These are phyloP conservation scores for Lasioglossum figueresi DNA, from an alignment of 2,888 invertebrate species.

Conservation along the genomic window DNA sequence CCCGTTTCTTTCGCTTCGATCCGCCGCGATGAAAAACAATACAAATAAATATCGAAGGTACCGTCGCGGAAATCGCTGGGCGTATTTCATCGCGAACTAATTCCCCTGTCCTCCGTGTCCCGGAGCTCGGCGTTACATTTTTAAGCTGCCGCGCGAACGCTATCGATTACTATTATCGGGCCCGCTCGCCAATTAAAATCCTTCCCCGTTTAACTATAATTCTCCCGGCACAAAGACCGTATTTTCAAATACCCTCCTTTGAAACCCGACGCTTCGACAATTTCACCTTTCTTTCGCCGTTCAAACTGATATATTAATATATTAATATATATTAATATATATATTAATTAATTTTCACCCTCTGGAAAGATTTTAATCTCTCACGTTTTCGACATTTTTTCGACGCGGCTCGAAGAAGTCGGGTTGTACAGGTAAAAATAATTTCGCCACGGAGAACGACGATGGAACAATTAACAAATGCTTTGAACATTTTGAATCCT, in stretches of 20 bases:
- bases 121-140: slow-evolving; percentile 14
- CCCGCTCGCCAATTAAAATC: neutral
- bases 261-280: neutral
- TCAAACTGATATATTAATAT: too few relatives aligned
- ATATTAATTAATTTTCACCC: neutral
- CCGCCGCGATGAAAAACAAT: slow-evolving; percentile 33
- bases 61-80: slow-evolving; percentile 22
- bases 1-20: slow-evolving; percentile 39
- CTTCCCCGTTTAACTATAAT: neutral
- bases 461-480: too few relatives aligned
- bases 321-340: too few relatives aligned
- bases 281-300: neutral
- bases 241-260: neutral
- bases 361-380: too few relatives aligned
- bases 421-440: too few relatives aligned
- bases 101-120: slow-evolving; percentile 17
- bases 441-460: neutral
- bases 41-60: slow-evolving; percentile 50
- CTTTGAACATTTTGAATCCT: neutral
- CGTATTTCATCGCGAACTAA: slow-evolving; percentile 45
- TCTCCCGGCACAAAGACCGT: neutral
- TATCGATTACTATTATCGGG: slow-evolving; percentile 28
- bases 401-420: too few relatives aligned
- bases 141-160: slow-evolving; percentile 12
- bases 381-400: too few relatives aligned